Percentiles rank a stretch among this genome's conserved stretches.
phyloP scores from a whole-genome alignment of 2,888 invertebrate genomes.

The Bruchidius siliquastri region DNA sequence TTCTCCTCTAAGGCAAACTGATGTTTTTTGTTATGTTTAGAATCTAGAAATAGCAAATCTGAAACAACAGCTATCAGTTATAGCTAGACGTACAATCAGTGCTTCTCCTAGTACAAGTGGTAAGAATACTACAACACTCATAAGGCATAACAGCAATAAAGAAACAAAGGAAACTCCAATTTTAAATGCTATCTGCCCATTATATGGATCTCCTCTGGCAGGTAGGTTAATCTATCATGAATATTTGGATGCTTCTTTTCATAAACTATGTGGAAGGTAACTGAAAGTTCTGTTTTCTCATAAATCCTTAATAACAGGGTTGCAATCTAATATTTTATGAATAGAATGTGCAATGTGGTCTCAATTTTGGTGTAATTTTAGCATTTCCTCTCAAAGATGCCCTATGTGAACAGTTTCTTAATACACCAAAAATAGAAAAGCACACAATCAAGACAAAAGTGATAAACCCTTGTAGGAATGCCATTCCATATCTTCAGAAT shows the following conservation, averaged over 20 bases:
- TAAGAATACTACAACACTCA: background rate
- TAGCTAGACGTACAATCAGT: conserved; percentile 17
- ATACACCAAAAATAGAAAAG: conserved; percentile 19
- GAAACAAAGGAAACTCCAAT: background rate
- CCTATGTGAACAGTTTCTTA: conserved; percentile 10
- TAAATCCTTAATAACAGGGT: too few species aligned
- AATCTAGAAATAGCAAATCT: conserved; percentile 56
- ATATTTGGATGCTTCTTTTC: too few species aligned
- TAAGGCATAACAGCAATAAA: background rate
- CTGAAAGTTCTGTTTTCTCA: too few species aligned
- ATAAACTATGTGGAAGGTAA: too few species aligned
- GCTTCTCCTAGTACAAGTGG: background rate
- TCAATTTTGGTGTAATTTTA: conserved; percentile 1
- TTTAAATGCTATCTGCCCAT: background rate
- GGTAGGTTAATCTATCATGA: background rate
- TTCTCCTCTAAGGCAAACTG: background rate
- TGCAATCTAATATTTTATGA: too few species aligned
- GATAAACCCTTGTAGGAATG: conserved; percentile 19
- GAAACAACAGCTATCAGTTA: conserved; percentile 48
- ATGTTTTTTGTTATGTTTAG: conserved; percentile 40
- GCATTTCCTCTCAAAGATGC: conserved; percentile 7
- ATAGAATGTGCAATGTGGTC: too few species aligned
- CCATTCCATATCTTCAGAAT: conserved; percentile 28
- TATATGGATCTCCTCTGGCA: background rate
- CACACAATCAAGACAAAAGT: conserved; percentile 20